Evolutionary conservation across 2,888 invertebrate species (phyloP).

Genomic region (Tromatobia lineatoria): DNA sequence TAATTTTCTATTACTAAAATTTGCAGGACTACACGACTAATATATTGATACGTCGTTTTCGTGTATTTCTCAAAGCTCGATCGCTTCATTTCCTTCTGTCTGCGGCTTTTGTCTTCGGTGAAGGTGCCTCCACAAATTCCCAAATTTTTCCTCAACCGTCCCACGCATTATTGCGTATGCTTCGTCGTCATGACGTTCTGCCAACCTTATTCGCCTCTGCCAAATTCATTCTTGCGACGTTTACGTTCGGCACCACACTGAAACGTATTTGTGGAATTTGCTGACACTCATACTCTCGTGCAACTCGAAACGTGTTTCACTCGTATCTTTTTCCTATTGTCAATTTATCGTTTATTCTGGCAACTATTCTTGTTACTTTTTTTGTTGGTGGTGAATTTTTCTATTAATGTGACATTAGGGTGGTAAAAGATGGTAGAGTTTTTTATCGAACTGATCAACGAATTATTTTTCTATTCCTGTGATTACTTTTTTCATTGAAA

Average conservation of each 20-base stretch:
- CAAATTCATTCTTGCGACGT: constrained; percentile 41
- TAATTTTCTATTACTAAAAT: constrained; percentile 6
- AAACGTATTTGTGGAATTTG: constrained; percentile 26
- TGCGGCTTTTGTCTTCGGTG: background rate
- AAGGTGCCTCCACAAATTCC: constrained; percentile 36
- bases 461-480: too few relatives aligned
- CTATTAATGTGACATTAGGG: too few relatives aligned
- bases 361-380: background rate
- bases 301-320: constrained; percentile 4
- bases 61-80: constrained; percentile 12
- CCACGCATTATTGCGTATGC: constrained; percentile 5
- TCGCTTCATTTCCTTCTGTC: background rate
- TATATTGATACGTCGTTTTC: background rate
- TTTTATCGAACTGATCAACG: too few relatives aligned
- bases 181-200: background rate
- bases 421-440: too few relatives aligned
- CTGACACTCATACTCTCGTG: constrained; percentile 36
- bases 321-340: background rate
- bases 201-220: constrained; percentile 17
- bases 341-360: background rate
- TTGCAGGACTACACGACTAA: background rate
- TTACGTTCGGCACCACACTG: constrained; percentile 4
- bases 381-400: too few relatives aligned
- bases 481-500: too few relatives aligned
- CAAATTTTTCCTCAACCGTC: constrained; percentile 37